phyloP scores from a whole-genome alignment of 2,888 invertebrate species.

The Rhogogaster chlorosoma region DNA sequence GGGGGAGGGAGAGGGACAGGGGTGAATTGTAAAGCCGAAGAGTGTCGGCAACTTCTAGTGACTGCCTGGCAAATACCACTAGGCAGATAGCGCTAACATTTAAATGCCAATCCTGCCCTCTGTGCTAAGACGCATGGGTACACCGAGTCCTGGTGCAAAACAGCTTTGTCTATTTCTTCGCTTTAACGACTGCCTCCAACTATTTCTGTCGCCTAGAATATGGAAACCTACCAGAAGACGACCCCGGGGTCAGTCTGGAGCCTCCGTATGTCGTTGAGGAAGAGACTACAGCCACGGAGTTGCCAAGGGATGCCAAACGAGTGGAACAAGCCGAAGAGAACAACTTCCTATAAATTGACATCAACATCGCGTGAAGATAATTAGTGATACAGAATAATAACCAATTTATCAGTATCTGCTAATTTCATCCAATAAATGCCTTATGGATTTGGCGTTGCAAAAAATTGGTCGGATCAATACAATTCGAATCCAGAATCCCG shows the following conservation, averaged over 20 bases:
- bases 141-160: conserved; percentile 35
- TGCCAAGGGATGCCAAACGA: not conserved
- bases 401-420: not conserved
- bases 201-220: conserved; percentile 40
- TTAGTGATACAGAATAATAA: not conserved
- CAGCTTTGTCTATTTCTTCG: conserved; percentile 37
- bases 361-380: not conserved
- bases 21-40: conserved; percentile 56
- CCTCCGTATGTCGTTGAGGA: conserved; percentile 9
- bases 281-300: not conserved
- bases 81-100: conserved; percentile 73
- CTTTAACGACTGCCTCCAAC: conserved; percentile 8
- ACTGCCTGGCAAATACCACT: conserved; percentile 70
- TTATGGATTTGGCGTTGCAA: not conserved
- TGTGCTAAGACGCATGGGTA: conserved; percentile 53
- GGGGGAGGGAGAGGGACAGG: not conserved
- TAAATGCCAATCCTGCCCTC: conserved; percentile 73
- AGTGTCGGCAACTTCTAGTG: conserved; percentile 50
- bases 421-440: not conserved
- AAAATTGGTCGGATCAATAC: too few species aligned
- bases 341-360: conserved; percentile 3
- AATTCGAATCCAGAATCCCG: not conserved
- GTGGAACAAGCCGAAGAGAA: not conserved
- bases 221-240: conserved; percentile 32
- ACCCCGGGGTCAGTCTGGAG: conserved; percentile 15